phyloP scores from a whole-genome alignment of 2,113 vertebrate species.

The Willisornis vidua region DNA sequence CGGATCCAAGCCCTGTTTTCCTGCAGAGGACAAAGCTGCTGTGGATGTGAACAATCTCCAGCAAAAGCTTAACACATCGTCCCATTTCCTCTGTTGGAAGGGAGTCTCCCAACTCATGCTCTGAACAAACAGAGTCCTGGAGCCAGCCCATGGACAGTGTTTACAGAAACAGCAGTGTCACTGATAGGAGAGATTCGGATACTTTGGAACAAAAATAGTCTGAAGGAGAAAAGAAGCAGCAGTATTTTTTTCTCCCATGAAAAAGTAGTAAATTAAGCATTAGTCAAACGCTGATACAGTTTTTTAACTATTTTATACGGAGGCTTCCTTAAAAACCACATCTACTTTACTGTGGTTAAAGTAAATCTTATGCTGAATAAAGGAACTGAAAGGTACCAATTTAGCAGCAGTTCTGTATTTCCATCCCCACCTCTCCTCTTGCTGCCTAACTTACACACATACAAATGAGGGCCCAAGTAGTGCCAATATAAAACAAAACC shows the following conservation, averaged over 20 bases:
- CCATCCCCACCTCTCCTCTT: neutral
- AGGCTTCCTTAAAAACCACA: neutral
- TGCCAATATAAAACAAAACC: neutral
- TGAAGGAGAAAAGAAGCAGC: neutral
- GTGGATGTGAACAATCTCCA: slow-evolving; percentile 72
- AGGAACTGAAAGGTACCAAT: slow-evolving; percentile 14
- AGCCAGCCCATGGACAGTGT: slow-evolving; percentile 41
- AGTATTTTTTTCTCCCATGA: neutral
- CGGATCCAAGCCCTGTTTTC: slow-evolving; percentile 59
- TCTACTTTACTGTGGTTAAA: neutral
- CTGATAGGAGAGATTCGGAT: neutral
- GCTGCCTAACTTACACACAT: neutral
- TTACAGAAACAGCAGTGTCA: slow-evolving; percentile 59
- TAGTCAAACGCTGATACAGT: neutral
- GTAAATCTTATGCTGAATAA: neutral
- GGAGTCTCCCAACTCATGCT: slow-evolving; percentile 69
- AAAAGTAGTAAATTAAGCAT: neutral
- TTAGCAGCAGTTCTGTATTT: neutral
- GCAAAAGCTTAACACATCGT: slow-evolving; percentile 67
- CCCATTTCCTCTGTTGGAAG: slow-evolving; percentile 79
- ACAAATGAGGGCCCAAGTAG: neutral
- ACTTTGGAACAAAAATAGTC: neutral
- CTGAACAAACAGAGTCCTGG: slow-evolving; percentile 63
- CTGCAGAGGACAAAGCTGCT: slow-evolving; percentile 77
- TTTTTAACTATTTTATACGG: neutral